A percentile compares a stretch with the other conserved stretches of the same genome.
Conservation (phyloP, 2,888 invertebrate species). For the Julus scanicus region DNA sequence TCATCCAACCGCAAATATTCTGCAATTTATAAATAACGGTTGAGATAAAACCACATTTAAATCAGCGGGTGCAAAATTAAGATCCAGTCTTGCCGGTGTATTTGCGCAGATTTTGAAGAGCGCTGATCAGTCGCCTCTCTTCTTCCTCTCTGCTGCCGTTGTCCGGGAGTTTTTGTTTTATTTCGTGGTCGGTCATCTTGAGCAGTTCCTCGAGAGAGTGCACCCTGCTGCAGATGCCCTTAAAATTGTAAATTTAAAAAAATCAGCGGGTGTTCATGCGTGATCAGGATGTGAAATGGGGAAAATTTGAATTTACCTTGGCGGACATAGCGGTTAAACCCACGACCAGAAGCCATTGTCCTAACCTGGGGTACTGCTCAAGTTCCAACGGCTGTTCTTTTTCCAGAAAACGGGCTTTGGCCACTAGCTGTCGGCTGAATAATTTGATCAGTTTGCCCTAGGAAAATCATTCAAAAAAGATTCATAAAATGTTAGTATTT, state of each 20-base stretch:
- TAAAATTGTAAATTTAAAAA: conserved; percentile 60
- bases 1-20: conserved; percentile 74
- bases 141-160: conserved; percentile 82
- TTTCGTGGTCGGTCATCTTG: conserved; percentile 84
- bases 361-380: conserved; percentile 75
- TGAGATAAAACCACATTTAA: not conserved
- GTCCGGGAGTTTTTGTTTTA: conserved; percentile 74
- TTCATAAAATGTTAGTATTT: too few relatives aligned
- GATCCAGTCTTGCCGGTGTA: conserved; percentile 76
- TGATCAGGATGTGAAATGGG: not conserved
- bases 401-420: conserved; percentile 80
- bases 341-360: conserved; percentile 92
- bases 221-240: conserved; percentile 79
- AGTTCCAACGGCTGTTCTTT: conserved; percentile 73
- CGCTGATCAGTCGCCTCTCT: conserved; percentile 81
- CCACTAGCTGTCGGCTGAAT: conserved; percentile 89
- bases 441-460: conserved; percentile 93
- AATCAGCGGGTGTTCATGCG: not conserved
- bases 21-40: conserved; percentile 61
- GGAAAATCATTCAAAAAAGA: conserved; percentile 62
- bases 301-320: conserved; percentile 68
- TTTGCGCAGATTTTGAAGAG: conserved; percentile 84
- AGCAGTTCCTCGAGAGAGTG: conserved; percentile 82
- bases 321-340: conserved; percentile 81
- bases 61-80: not conserved